These are phyloP conservation scores for Actias luna DNA, from an alignment of 2,888 invertebrate species.

Conservation along the genomic window DNA sequence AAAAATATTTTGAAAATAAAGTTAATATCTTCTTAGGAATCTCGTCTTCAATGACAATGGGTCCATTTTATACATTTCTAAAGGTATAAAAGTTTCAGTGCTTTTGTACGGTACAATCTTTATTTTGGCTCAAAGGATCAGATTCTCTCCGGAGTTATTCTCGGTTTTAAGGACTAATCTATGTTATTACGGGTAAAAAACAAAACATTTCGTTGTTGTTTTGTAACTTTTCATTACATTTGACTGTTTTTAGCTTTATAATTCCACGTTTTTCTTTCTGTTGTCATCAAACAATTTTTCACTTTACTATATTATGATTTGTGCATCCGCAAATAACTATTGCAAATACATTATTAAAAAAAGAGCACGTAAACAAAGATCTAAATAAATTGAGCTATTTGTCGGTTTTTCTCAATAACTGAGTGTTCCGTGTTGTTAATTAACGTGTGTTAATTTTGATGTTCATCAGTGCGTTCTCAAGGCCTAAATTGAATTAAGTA, in stretches of 20 bases:
- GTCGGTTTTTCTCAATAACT: no score
- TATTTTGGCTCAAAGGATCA: neutral
- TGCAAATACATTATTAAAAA: no score
- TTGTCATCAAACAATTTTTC: neutral
- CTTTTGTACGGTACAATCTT: conserved; percentile 2
- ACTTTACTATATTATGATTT: neutral
- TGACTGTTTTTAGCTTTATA: neutral
- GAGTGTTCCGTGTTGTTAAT: no score
- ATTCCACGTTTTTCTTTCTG: neutral
- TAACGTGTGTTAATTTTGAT: no score
- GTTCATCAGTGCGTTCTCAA: no score
- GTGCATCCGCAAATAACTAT: no score
- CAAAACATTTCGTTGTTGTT: neutral
- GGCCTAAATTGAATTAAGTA: no score
- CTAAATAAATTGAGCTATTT: no score
- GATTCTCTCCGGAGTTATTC: neutral
- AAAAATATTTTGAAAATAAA: no score
- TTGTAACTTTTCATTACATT: neutral
- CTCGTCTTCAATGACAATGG: neutral
- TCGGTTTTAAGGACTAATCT: neutral
- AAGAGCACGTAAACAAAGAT: no score
- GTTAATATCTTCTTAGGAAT: neutral
- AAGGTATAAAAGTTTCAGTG: conserved; percentile 5
- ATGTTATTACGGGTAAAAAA: neutral
- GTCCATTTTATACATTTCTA: conserved; percentile 5